Evolutionary conservation across 2,797 vertebrate species (phyloP).

Genomic region (Odontamblyopus rebecca): DNA sequence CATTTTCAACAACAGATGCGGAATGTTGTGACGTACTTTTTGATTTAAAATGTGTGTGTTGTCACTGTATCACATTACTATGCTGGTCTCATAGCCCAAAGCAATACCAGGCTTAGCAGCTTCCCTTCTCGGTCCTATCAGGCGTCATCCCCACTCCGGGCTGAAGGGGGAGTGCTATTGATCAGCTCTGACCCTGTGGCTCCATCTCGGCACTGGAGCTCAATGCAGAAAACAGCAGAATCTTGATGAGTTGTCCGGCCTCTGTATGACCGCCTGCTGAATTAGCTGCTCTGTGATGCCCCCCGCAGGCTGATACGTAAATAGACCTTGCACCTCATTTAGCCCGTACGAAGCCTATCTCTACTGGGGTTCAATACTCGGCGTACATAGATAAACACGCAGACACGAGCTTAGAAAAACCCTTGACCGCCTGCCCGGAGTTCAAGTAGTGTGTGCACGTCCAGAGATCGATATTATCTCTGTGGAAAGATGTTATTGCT

Average conservation of each 20-base stretch:
- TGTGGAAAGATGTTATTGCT: too few species aligned
- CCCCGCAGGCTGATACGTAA: conserved; percentile 32
- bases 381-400: conserved; percentile 35
- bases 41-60: background rate
- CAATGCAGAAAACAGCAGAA: conserved; percentile 57
- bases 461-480: too few species aligned
- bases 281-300: conserved; percentile 28
- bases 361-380: conserved; percentile 28
- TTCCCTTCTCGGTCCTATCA: conserved; percentile 22
- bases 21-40: background rate
- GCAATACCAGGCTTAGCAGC: conserved; percentile 32
- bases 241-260: conserved; percentile 49
- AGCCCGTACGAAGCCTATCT: conserved; percentile 33
- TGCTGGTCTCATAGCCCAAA: conserved; percentile 23
- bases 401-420: background rate
- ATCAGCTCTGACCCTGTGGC: conserved; percentile 60
- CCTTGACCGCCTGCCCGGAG: too few species aligned
- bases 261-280: conserved; percentile 1
- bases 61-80: conserved; percentile 24
- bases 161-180: conserved; percentile 41
- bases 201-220: conserved; percentile 29
- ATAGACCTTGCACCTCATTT: conserved; percentile 33
- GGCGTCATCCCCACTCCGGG: conserved; percentile 23
- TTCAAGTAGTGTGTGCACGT: too few species aligned
- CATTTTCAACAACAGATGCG: background rate